Conservation (phyloP, 2,888 invertebrate genomes). For the Ophion costatus region DNA sequence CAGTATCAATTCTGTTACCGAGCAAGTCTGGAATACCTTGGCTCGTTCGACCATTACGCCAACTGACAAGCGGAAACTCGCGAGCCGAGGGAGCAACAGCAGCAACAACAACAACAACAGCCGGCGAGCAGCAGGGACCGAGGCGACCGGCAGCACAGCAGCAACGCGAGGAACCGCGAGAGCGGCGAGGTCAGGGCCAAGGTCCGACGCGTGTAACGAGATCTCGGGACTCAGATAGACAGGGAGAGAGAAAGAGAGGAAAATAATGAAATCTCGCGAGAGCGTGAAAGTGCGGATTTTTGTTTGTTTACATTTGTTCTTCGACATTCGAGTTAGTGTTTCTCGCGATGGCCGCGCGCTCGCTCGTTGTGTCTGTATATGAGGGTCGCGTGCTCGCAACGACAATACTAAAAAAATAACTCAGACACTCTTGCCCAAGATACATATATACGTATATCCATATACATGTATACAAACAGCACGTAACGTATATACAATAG, state of each 20-base stretch:
- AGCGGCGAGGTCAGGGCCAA: conserved; percentile 79
- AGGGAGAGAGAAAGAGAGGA: not conserved
- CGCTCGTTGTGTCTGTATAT: conserved; percentile 51
- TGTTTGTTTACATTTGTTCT: not conserved
- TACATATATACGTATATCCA: conserved; percentile 58
- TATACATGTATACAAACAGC: conserved; percentile 33
- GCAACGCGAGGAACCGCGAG: conserved; percentile 72
- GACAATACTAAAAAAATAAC: conserved; percentile 62
- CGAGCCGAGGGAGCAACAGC: conserved; percentile 76
- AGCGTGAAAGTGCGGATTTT: not conserved
- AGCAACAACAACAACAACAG: conserved; percentile 60
- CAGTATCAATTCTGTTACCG: conserved; percentile 99
- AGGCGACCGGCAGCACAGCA: conserved; percentile 73
- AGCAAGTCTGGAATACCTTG: conserved; percentile 98
- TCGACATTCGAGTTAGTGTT: conserved; percentile 27
- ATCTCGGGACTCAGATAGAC: conserved; percentile 7
- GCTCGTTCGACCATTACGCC: conserved; percentile 98
- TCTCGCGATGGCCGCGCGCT: conserved; percentile 42
- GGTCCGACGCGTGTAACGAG: conserved; percentile 80
- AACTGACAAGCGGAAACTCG: conserved; percentile 87
- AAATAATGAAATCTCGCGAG: not conserved
- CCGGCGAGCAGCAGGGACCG: conserved; percentile 71
- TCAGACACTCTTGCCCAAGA: conserved; percentile 39
- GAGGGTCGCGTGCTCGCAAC: conserved; percentile 66
- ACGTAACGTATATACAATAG: conserved; percentile 51